phyloP scores from a whole-genome alignment of 2,888 invertebrate genomes.

The Bugula neritina region DNA sequence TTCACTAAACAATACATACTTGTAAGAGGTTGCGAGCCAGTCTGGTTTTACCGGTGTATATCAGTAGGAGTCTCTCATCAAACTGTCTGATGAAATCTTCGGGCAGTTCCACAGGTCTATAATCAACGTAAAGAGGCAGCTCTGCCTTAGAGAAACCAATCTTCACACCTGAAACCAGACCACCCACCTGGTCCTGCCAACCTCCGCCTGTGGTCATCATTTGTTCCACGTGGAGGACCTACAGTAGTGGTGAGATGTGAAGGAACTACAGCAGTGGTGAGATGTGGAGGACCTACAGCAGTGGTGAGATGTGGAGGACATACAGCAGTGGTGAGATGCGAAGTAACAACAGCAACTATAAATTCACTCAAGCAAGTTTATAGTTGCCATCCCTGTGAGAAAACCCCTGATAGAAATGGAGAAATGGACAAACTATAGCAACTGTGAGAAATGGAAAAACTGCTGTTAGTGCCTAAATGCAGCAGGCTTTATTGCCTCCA shows the following conservation, averaged over 20 bases:
- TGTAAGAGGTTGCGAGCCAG: constrained; percentile 59
- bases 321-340: constrained; percentile 57
- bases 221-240: constrained; percentile 58
- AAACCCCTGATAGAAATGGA: no score
- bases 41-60: constrained; percentile 58
- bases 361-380: no score
- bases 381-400: no score
- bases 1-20: no score
- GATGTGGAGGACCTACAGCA: constrained; percentile 54
- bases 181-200: constrained; percentile 60
- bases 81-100: constrained; percentile 42
- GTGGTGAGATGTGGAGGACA: no score
- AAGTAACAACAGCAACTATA: constrained; percentile 54
- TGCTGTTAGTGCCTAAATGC: no score
- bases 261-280: constrained; percentile 58
- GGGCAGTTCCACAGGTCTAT: constrained; percentile 40
- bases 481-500: no score
- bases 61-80: constrained; percentile 53
- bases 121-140: constrained; percentile 48
- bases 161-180: constrained; percentile 54
- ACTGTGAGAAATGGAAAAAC: no score
- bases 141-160: constrained; percentile 47
- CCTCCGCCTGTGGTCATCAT: constrained; percentile 59
- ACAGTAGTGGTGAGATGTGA: no score
- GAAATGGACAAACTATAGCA: no score